These are phyloP conservation scores for Halcyon badia DNA, from an alignment of 2,797 vertebrate species.

Conservation along the genomic window DNA sequence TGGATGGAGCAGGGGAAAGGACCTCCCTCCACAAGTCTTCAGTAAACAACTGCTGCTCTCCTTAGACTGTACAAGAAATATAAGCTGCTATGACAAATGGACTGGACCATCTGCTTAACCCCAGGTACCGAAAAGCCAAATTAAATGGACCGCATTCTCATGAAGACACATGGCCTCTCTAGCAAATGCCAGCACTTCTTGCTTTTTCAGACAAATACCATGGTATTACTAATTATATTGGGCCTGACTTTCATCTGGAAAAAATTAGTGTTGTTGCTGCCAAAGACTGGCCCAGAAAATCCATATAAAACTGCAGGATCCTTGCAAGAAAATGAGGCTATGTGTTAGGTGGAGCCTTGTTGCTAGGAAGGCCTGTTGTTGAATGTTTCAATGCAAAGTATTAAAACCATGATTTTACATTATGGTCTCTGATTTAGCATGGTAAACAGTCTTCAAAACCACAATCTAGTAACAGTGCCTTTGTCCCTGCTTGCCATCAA, in stretches of 20 bases:
- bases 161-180: neutral
- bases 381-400: constrained; percentile 14
- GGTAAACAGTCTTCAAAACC: constrained; percentile 68
- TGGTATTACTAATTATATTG: neutral
- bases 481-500: neutral
- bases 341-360: neutral
- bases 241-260: constrained; percentile 38
- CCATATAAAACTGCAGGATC: neutral
- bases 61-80: neutral
- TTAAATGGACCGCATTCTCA: neutral
- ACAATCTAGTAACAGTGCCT: constrained; percentile 33
- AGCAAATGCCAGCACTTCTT: neutral
- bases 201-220: constrained; percentile 15
- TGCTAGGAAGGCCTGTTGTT: constrained; percentile 36
- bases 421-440: constrained; percentile 59
- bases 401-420: constrained; percentile 54
- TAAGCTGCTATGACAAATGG: neutral
- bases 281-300: neutral
- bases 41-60: neutral
- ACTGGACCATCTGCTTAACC: neutral
- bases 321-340: constrained; percentile 11
- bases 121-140: neutral
- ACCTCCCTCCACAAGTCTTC: neutral
- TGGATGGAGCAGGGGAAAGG: neutral
- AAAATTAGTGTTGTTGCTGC: constrained; percentile 11